These are phyloP conservation scores for Ursus arctos DNA, from an alignment of 2,113 vertebrate genomes.

Conservation along the genomic window DNA sequence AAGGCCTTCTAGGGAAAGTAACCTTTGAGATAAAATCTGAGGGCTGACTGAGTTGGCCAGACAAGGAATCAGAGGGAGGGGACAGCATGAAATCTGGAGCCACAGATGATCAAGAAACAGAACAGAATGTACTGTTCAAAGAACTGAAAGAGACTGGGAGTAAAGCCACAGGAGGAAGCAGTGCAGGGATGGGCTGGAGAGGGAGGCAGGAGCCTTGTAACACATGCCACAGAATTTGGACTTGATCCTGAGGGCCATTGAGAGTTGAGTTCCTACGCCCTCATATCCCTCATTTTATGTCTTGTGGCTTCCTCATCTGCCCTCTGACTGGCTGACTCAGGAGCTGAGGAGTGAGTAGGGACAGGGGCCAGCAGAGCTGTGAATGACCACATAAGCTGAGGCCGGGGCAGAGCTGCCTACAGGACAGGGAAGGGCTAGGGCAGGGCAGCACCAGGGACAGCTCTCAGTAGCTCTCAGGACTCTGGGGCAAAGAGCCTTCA, in stretches of 20 bases:
- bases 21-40: background rate
- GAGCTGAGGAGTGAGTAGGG: background rate
- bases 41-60: background rate
- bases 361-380: background rate
- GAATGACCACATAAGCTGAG: background rate
- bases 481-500: background rate
- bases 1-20: background rate
- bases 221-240: background rate
- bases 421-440: background rate
- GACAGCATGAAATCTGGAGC: background rate
- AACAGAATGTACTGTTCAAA: background rate
- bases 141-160: background rate
- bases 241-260: background rate
- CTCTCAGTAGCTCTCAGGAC: slow-evolving; percentile 14
- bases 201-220: background rate
- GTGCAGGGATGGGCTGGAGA: background rate
- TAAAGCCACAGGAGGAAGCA: background rate
- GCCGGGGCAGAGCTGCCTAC: background rate
- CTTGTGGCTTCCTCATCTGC: background rate
- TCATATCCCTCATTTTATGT: background rate
- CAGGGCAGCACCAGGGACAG: slow-evolving; percentile 69
- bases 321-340: background rate
- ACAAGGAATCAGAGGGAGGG: background rate
- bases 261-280: background rate
- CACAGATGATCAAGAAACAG: background rate